Evolutionary conservation across 64 coral and sea anemone species (phyloP).

Genomic region (Hydrozoanthus tunicans): DNA sequence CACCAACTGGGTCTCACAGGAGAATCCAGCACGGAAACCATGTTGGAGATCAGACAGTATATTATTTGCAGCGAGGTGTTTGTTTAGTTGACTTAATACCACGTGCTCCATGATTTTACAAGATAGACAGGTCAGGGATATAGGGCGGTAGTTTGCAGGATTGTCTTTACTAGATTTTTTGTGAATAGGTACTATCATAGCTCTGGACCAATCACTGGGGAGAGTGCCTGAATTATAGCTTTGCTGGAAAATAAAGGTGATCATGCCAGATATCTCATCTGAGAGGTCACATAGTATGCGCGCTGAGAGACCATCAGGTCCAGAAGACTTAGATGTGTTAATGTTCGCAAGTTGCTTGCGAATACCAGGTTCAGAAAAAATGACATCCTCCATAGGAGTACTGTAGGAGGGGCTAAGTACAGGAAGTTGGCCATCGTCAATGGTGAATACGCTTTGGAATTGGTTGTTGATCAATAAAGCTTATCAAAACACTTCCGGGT

Average conservation of each 20-base stretch:
- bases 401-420: slow-evolving; percentile 17
- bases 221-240: slow-evolving; percentile 16
- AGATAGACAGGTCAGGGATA: slow-evolving; percentile 8
- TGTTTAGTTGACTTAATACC: not conserved
- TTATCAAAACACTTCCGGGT: no score
- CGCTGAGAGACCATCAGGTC: slow-evolving; percentile 30
- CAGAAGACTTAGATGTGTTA: slow-evolving; percentile 25
- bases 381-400: slow-evolving; percentile 21
- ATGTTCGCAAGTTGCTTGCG: slow-evolving; percentile 19
- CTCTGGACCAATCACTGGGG: slow-evolving; percentile 9
- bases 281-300: no score
- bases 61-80: no score
- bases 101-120: not conserved
- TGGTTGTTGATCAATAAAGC: not conserved
- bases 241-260: no score
- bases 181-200: slow-evolving; percentile 19
- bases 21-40: no score
- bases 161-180: slow-evolving; percentile 25
- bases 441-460: not conserved
- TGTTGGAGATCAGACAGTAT: no score
- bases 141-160: slow-evolving; percentile 37
- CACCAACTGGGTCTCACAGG: no score
- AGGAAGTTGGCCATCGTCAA: slow-evolving; percentile 16
- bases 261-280: no score
- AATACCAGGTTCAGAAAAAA: slow-evolving; percentile 23